Evolutionary conservation across 1,140 invertebrate genomes (phyloP).

Genomic region (Theocolax elegans): DNA sequence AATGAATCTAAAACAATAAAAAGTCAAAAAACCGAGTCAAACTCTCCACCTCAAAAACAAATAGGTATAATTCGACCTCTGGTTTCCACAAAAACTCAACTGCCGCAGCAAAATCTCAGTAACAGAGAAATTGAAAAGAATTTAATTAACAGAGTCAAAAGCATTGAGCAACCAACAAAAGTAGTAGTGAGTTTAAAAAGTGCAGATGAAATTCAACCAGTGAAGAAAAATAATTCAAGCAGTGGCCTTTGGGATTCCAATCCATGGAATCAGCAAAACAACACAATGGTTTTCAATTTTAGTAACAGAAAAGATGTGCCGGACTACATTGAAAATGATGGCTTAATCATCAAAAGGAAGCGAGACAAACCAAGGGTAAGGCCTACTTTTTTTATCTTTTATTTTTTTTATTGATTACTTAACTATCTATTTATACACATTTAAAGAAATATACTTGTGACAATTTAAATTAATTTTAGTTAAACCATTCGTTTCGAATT

Average conservation of each 20-base stretch:
- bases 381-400: constrained; percentile 31
- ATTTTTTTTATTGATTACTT: background rate
- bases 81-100: constrained; percentile 65
- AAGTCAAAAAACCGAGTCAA: constrained; percentile 54
- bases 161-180: constrained; percentile 69
- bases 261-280: constrained; percentile 71
- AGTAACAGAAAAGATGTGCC: constrained; percentile 84
- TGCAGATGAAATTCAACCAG: constrained; percentile 64
- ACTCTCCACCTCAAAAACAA: constrained; percentile 65
- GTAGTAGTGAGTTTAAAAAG: constrained; percentile 66
- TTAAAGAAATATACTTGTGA: too few relatives aligned
- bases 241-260: constrained; percentile 68
- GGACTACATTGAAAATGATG: constrained; percentile 91
- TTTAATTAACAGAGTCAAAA: constrained; percentile 76
- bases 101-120: constrained; percentile 67
- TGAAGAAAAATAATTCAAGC: constrained; percentile 56
- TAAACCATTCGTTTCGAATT: too few relatives aligned
- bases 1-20: constrained; percentile 60
- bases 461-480: too few relatives aligned
- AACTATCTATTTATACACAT: too few relatives aligned
- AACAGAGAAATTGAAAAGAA: constrained; percentile 78
- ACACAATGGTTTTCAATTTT: constrained; percentile 89
- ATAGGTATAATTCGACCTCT: constrained; percentile 73
- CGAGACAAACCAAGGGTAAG: constrained; percentile 79
- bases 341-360: constrained; percentile 76